These are phyloP conservation scores for Galagoides demidoff DNA, from an alignment of 2,797 vertebrate genomes.

Conservation along the genomic window DNA sequence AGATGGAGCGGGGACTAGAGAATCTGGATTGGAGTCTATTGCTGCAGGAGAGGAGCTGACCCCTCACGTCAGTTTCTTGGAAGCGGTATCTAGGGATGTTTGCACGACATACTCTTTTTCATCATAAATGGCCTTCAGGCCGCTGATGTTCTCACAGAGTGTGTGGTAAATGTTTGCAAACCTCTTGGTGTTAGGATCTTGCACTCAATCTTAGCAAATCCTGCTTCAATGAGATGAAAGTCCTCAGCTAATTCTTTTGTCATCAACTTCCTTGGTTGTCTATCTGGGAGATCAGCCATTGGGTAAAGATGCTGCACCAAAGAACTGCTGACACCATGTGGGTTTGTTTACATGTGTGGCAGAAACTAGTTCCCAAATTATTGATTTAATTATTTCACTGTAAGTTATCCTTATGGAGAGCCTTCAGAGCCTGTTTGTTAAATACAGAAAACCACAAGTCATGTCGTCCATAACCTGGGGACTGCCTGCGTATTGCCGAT, in stretches of 20 bases:
- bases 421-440: not conserved
- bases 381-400: not conserved
- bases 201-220: not conserved
- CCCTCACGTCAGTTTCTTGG: not conserved
- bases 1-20: not conserved
- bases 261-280: not conserved
- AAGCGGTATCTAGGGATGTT: not conserved
- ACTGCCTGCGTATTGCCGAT: not conserved
- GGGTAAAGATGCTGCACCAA: not conserved
- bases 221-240: not conserved
- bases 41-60: no score
- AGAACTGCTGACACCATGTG: not conserved
- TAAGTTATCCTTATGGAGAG: not conserved
- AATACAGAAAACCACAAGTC: not conserved
- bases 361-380: not conserved
- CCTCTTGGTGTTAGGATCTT: not conserved
- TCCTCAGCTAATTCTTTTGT: not conserved
- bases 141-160: not conserved
- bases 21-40: not conserved
- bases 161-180: not conserved
- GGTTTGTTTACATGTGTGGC: not conserved
- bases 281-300: not conserved
- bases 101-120: not conserved
- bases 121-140: not conserved
- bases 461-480: not conserved